Percentiles rank a stretch among this genome's conserved stretches.
phyloP scores from a whole-genome alignment of 2,888 invertebrate species.

The Lochmaea crataegi region DNA sequence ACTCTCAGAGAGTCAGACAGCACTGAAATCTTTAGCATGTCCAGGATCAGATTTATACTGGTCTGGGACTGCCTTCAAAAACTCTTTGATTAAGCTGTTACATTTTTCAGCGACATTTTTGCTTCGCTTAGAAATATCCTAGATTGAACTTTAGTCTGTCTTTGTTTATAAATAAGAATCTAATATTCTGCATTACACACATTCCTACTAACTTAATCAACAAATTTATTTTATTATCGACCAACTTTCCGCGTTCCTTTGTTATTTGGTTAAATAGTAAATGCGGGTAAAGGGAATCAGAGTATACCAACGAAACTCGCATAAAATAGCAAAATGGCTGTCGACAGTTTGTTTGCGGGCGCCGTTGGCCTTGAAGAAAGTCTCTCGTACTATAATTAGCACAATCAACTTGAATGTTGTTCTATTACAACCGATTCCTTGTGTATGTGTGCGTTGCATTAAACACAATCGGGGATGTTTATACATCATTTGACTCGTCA shows the following conservation, averaged over 20 bases:
- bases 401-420: constrained; percentile 56
- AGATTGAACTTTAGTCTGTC: background rate
- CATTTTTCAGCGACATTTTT: background rate
- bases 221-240: background rate
- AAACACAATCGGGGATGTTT: constrained; percentile 15
- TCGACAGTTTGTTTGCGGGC: constrained; percentile 36
- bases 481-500: constrained; percentile 10
- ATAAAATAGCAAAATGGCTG: constrained; percentile 11
- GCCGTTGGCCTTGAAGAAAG: constrained; percentile 54
- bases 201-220: no score
- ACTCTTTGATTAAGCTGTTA: background rate
- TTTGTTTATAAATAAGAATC: background rate
- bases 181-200: background rate
- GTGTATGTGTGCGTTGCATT: background rate
- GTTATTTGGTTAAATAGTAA: constrained; percentile 4
- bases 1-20: no score
- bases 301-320: background rate
- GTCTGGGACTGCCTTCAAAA: no score
- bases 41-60: no score
- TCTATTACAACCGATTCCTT: constrained; percentile 41
- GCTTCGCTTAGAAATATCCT: background rate
- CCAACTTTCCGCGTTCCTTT: background rate
- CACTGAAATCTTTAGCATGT: no score
- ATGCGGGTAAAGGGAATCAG: background rate
- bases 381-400: constrained; percentile 59